These are phyloP conservation scores for Pelobates fuscus DNA, from an alignment of 2,113 vertebrate genomes.

Conservation along the genomic window DNA sequence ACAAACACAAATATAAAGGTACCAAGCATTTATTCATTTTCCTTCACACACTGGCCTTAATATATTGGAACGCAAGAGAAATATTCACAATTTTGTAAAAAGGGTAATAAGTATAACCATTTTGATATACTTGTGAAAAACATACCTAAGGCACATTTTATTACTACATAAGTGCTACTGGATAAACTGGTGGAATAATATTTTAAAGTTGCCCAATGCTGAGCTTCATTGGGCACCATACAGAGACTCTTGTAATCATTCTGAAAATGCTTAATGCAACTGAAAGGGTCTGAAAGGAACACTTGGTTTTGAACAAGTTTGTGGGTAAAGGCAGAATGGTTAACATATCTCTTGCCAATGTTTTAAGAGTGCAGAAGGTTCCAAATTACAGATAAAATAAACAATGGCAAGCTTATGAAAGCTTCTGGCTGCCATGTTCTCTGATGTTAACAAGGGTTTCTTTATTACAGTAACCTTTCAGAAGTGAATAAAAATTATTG, in stretches of 20 bases:
- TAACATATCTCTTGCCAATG: slow-evolving; percentile 79
- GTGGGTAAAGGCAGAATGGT: slow-evolving; percentile 69
- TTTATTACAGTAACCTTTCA: slow-evolving; percentile 83
- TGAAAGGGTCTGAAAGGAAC: slow-evolving; percentile 54
- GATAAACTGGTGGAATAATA: too few species aligned
- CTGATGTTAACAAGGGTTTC: slow-evolving; percentile 81
- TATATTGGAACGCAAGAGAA: too few species aligned
- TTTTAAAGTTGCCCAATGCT: slow-evolving; percentile 18
- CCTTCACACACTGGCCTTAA: too few species aligned
- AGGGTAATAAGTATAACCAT: too few species aligned
- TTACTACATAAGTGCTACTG: too few species aligned
- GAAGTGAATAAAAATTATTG: slow-evolving; percentile 80
- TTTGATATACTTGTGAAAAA: too few species aligned
- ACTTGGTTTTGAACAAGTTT: slow-evolving; percentile 32
- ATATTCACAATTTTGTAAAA: too few species aligned
- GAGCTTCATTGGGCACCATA: background rate
- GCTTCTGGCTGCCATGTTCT: slow-evolving; percentile 75
- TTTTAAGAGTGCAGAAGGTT: slow-evolving; percentile 83
- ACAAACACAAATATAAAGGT: too few species aligned
- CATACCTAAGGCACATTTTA: too few species aligned
- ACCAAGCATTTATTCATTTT: too few species aligned
- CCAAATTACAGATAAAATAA: slow-evolving; percentile 84
- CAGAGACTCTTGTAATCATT: slow-evolving; percentile 3
- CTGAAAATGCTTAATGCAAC: too few species aligned
- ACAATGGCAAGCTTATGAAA: slow-evolving; percentile 82